Evolutionary conservation across 2,888 invertebrate species (phyloP).

Genomic region (Phrixothrix hirtus): DNA sequence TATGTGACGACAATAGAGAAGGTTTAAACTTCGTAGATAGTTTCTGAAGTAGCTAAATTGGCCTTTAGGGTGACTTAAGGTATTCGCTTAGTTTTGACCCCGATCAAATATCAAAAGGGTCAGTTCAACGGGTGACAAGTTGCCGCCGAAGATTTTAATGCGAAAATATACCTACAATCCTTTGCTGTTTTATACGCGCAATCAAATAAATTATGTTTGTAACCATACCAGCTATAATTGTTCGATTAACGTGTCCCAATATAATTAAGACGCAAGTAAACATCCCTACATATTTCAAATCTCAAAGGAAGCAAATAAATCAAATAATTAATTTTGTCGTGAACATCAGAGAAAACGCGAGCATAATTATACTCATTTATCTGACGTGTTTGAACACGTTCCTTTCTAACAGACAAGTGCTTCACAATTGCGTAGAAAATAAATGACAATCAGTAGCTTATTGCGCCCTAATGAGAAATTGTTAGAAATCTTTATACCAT

Average conservation of each 20-base stretch:
- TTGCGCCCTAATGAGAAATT: conserved; percentile 56
- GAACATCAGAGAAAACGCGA: conserved; percentile 27
- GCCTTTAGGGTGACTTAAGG: conserved; percentile 30
- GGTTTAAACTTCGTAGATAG: conserved; percentile 19
- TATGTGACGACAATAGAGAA: conserved; percentile 11
- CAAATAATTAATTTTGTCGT: conserved; percentile 34
- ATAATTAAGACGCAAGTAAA: conserved; percentile 27
- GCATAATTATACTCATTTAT: conserved; percentile 51
- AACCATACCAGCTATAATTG: too few species aligned
- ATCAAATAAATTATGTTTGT: too few species aligned
- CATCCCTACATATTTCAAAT: conserved; percentile 29
- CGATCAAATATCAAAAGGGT: conserved; percentile 30
- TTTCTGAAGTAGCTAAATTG: conserved; percentile 28
- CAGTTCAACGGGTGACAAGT: conserved; percentile 21
- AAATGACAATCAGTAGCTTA: conserved; percentile 56
- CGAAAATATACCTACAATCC: conserved; percentile 12
- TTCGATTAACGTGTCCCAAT: conserved; percentile 6
- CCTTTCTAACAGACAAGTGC: conserved; percentile 47
- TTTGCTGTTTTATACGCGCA: too few species aligned
- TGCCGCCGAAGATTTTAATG: conserved; percentile 10
- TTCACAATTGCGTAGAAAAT: conserved; percentile 54
- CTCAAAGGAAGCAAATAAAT: conserved; percentile 29
- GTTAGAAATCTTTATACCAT: conserved; percentile 54
- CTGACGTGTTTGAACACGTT: conserved; percentile 51
- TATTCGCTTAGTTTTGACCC: conserved; percentile 29